A percentile compares a stretch with the other conserved stretches of the same genome.
Conservation (phyloP, 2,888 invertebrate genomes). For the Habroteleia sp. region DNA sequence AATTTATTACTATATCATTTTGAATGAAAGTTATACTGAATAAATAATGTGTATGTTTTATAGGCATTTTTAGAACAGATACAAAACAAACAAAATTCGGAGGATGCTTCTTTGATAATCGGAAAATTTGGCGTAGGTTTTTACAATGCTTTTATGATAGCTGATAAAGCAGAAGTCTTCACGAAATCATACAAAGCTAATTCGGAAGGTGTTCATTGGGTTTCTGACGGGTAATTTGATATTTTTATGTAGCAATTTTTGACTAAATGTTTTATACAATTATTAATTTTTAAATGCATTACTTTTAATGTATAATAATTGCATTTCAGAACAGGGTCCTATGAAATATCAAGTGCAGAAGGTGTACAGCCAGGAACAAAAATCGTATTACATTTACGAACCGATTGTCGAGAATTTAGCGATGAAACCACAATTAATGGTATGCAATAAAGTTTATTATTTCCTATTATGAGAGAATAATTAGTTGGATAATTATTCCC, state of each 20-base stretch:
- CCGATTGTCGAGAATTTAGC: conserved; percentile 93
- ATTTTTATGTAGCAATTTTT: conserved; percentile 64
- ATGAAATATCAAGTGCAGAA: conserved; percentile 93
- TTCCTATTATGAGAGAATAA: no score
- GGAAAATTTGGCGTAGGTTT: conserved; percentile 99
- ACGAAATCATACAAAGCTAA: conserved; percentile 87
- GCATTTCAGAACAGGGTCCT: conserved; percentile 87
- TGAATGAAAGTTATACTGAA: no score
- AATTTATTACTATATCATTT: no score
- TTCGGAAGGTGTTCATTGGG: conserved; percentile 91
- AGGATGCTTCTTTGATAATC: conserved; percentile 89
- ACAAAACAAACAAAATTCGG: conserved; percentile 85
- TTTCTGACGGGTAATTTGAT: conserved; percentile 90
- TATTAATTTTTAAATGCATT: no score
- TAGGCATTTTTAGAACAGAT: conserved; percentile 93
- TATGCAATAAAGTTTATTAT: no score
- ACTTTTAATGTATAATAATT: no score
- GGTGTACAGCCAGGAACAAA: conserved; percentile 94
- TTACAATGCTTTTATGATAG: conserved; percentile 98
- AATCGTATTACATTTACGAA: conserved; percentile 94
- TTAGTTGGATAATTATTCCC: no score
- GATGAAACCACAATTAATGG: conserved; percentile 92
- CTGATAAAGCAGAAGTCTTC: conserved; percentile 95
- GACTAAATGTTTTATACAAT: no score
- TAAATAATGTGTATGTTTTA: conserved; percentile 43